Evolutionary conservation across 2,113 vertebrate species (phyloP), one percentile per base, ranked within the genome.

Genomic region (Triplophysa rosa): DNA sequence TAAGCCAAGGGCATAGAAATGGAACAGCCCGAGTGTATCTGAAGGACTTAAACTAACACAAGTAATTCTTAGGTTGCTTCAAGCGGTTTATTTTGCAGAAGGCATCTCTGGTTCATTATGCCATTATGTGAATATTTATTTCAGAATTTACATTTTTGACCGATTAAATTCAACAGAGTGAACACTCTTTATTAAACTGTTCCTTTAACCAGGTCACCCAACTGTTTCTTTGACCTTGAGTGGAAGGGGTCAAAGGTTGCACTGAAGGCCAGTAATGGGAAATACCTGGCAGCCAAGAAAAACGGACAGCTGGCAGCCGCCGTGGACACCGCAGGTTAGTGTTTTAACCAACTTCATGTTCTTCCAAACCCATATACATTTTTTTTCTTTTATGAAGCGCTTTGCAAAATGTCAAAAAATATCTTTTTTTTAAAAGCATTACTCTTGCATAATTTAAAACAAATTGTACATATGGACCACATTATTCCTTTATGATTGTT

Each of bases 261-360:
- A 16, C 89, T 99, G 76, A 94, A 93, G 21, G 98, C 95, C 0
- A 93, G 93, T 79, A 99, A 98, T 0, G 94, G 95, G 84, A 99
- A 98, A 82, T 99, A 95, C 0, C 93, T 99, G 87, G 93, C 92
- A 0, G 96, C 98, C 0, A 98, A 98, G 93, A 99, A 96, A 92
- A 99, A 99, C 0, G 97, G 97, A 76, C 97, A 98, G 87, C 92
- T 99, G 67, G 93, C 95, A 0, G 97, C 97, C 26, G 93, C 95
- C 0, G 89, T 97, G 62, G 97, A 99, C 87, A 92, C 86, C 0
- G 90, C 95, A 21, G 95, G 97, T 98, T 49, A n/a, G 78, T 81
- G 56, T 58, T 69, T 70, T 21, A 1, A 3, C 11, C 8, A 45
- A 12, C 42, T 45, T 45, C 11, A 45, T 11, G 42, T 45, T 45